phyloP scores from a whole-genome alignment of 2,113 vertebrate species.

The Entelurus aequoreus region DNA sequence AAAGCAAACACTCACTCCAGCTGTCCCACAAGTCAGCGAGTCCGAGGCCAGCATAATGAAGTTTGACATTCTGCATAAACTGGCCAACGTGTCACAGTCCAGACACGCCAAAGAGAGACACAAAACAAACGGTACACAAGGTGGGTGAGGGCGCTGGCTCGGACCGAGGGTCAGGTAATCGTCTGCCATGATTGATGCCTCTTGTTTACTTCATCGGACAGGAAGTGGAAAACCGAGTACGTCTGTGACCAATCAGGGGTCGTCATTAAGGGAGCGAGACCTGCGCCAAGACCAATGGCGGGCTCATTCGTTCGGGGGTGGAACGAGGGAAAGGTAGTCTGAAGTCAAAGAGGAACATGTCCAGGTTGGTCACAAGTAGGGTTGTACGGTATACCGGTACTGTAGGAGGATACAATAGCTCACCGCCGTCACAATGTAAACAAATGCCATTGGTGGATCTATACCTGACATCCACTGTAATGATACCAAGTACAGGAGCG shows the following conservation, averaged over 20 bases:
- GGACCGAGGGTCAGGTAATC: conserved; percentile 24
- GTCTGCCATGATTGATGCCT: conserved; percentile 52
- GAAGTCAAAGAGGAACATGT: conserved; percentile 8
- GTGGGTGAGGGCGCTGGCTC: not conserved
- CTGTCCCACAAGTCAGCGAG: conserved; percentile 3
- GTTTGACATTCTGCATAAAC: conserved; percentile 45
- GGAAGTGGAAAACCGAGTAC: conserved; percentile 42
- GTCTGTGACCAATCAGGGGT: conserved; percentile 55
- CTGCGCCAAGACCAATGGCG: conserved; percentile 46
- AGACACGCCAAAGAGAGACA: conserved; percentile 28
- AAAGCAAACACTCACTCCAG: conserved; percentile 3
- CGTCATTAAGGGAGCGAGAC: conserved; percentile 42
- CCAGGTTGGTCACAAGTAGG: not conserved
- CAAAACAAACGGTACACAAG: conserved; percentile 16
- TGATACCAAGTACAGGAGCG: too few relatives aligned
- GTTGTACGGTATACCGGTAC: too few relatives aligned
- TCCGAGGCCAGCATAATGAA: conserved; percentile 32
- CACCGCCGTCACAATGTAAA: too few relatives aligned
- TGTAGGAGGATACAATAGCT: too few relatives aligned
- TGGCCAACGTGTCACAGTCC: conserved; percentile 36
- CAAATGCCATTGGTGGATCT: too few relatives aligned
- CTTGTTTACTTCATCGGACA: conserved; percentile 56
- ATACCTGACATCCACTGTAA: too few relatives aligned
- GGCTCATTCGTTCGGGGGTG: conserved; percentile 1
- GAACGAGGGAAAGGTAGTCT: conserved; percentile 11